Evolutionary conservation across 2,797 vertebrate species (phyloP).

Genomic region (Rhodeus uyekii): DNA sequence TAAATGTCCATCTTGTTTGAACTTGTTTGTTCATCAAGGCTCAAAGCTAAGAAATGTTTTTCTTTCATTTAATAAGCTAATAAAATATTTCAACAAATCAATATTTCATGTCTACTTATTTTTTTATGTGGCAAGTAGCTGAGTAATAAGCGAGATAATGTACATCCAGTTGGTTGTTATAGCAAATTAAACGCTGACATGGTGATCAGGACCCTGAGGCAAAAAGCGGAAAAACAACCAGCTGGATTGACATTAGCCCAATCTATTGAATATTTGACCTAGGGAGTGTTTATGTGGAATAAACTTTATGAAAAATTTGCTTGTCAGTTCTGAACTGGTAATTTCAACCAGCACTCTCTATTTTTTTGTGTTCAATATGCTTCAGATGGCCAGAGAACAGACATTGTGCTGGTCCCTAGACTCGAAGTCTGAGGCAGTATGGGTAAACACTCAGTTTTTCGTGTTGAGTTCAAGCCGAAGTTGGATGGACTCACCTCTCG

Average conservation of each 20-base stretch:
- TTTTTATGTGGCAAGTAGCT: background rate
- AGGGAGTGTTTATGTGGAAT: background rate
- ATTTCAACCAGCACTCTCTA: background rate
- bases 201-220: background rate
- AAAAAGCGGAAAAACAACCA: background rate
- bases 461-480: background rate
- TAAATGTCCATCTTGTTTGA: background rate
- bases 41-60: background rate
- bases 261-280: background rate
- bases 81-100: background rate
- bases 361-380: background rate
- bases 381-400: background rate
- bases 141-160: background rate
- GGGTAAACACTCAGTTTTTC: background rate
- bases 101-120: background rate
- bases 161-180: background rate
- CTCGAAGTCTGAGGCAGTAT: background rate
- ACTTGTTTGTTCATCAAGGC: background rate
- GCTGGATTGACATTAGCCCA: background rate
- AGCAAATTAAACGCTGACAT: background rate
- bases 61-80: background rate
- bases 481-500: slow-evolving; percentile 82
- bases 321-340: background rate
- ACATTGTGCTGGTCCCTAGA: background rate
- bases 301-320: background rate